A percentile compares a stretch with the other conserved stretches of the same genome.
Evolutionary conservation across 2,888 invertebrate species (phyloP).

Genomic region (Drosophila quinaria): DNA sequence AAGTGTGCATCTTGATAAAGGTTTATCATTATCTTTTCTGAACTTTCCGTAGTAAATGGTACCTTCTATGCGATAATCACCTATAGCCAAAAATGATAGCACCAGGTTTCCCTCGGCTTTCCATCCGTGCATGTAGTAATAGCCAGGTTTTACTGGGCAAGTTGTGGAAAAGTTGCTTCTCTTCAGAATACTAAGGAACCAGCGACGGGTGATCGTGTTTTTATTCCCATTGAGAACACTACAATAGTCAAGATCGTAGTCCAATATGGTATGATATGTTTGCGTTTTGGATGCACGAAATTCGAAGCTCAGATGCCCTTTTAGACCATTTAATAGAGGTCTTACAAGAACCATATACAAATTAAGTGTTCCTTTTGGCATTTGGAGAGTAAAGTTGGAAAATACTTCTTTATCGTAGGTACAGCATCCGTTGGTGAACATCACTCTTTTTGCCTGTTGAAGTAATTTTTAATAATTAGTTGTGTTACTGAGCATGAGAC

Average conservation of each 20-base stretch:
- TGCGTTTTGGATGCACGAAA: conserved; percentile 2
- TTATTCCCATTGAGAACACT: not conserved
- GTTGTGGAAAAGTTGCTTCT: conserved; percentile 1
- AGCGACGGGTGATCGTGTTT: conserved; percentile 1
- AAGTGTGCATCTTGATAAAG: conserved; percentile 3
- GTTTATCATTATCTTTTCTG: not conserved
- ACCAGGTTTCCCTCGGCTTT: conserved; percentile 6
- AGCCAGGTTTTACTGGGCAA: conserved; percentile 7
- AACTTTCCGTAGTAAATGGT: conserved; percentile 17
- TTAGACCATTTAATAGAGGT: not conserved
- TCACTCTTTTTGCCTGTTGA: conserved; percentile 5
- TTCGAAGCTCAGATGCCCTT: conserved; percentile 5
- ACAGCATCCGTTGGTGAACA: not conserved
- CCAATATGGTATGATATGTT: not conserved
- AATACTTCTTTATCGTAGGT: not conserved
- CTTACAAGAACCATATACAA: not conserved
- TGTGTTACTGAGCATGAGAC: not conserved
- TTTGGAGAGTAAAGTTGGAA: conserved; percentile 7
- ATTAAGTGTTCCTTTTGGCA: conserved; percentile 1
- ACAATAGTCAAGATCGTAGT: conserved; percentile 19
- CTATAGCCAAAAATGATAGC: conserved; percentile 5
- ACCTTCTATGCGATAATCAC: conserved; percentile 6
- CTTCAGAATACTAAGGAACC: conserved; percentile 8
- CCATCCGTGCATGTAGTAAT: conserved; percentile 15
- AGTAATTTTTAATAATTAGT: not conserved